These are phyloP conservation scores for Meriones psammophilus DNA, from an alignment of 2,797 vertebrate genomes.

Conservation along the genomic window DNA sequence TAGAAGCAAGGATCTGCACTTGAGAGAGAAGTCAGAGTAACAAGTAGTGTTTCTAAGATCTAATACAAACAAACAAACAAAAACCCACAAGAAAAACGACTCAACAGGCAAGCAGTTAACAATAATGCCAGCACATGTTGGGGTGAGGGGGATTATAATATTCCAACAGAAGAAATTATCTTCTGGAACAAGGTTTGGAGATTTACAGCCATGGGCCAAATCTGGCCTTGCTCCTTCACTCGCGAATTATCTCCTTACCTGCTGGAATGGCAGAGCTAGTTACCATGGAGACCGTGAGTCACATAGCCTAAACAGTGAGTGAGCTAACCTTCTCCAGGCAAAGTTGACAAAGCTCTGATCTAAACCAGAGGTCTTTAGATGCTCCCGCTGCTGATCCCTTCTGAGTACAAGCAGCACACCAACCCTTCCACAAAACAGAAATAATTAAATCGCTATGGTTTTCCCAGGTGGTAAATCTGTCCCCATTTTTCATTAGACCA, in stretches of 20 bases:
- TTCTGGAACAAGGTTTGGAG: not conserved
- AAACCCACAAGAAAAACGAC: constrained; percentile 37
- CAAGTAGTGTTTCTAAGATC: not conserved
- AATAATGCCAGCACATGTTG: not conserved
- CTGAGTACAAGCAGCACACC: not conserved
- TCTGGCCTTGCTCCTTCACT: not conserved
- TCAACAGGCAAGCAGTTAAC: constrained; percentile 31
- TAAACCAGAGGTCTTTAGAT: not conserved
- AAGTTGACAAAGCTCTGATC: not conserved
- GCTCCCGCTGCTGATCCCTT: not conserved
- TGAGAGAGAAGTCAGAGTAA: not conserved
- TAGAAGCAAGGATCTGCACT: not conserved
- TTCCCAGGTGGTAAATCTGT: not conserved
- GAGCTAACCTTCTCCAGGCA: not conserved
- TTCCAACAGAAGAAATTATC: constrained; percentile 53
- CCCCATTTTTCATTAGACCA: not conserved
- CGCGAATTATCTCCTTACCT: not conserved
- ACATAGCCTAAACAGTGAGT: not conserved
- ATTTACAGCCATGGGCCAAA: not conserved
- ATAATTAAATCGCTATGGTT: not conserved
- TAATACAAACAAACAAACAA: not conserved
- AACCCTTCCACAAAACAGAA: constrained; percentile 16
- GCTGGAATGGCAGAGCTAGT: not conserved
- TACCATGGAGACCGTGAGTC: not conserved
- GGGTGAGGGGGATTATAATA: not conserved